Evolutionary conservation across 92 coral and sea anemone genomes (phyloP), one percentile per base, ranked within the genome.

Genomic region (Phymanthus crucifer): DNA sequence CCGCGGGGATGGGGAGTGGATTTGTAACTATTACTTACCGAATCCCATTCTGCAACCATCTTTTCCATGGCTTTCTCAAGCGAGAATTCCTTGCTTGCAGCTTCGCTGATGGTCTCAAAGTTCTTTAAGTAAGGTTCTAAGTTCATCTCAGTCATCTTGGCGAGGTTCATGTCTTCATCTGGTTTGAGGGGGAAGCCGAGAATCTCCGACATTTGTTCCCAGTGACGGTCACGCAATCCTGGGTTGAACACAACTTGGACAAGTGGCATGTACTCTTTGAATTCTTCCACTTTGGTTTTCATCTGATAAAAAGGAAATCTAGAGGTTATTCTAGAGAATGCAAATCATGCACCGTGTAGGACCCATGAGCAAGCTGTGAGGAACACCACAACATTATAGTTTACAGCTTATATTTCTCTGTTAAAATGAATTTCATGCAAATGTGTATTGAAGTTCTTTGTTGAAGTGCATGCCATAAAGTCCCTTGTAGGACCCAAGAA

Each of bases 1-100:
- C n/a, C n/a, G n/a, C n/a, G n/a, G n/a, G n/a, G n/a, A n/a, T n/a
- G n/a, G n/a, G n/a, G n/a, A n/a, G n/a, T n/a, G n/a, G n/a, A n/a
- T n/a, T n/a, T n/a, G n/a, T n/a, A n/a, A 43, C 18, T 38, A 4
- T 23, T 21, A 75, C 92, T 43, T 67, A 95, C 99, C 73, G 89
- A 92, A 72, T 95, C 99, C 99, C 99, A 95, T 78, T 95, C 99
- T 29, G 90, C 85, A 13, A 93, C 97, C 99, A 96, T 96, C 92
- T 93, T 96, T 82, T 96, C 99, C 99, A 96, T 96, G 73, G 99
- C 99, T 86, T 96, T 96, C 78, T 96, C 99, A n/a, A 96, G 94
- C 38, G 99, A 96, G 87, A 96, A 96, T 75, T 96, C 99, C 79
- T 96, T 96, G 87, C 99, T 93, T 24, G 99, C 99, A 1, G 99